phyloP scores from a whole-genome alignment of 2,797 vertebrate species.

The Lophius americanus region DNA sequence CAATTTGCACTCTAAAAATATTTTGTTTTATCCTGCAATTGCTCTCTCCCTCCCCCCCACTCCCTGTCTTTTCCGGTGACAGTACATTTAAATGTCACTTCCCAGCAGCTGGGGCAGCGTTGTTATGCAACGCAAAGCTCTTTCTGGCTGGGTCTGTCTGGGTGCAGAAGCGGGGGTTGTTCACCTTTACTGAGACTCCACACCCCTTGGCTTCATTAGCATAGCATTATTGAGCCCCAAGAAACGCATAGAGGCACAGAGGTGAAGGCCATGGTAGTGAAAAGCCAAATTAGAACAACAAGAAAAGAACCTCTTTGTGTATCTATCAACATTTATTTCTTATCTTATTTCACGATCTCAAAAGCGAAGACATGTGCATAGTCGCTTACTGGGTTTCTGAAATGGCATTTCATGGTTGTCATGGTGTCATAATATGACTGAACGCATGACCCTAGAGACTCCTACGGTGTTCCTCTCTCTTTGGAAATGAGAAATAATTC shows the following conservation, averaged over 20 bases:
- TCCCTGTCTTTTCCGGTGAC: conserved; percentile 38
- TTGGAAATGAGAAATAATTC: conserved; percentile 11
- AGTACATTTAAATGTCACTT: conserved; percentile 75
- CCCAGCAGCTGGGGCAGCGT: conserved; percentile 58
- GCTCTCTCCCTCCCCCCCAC: conserved; percentile 31
- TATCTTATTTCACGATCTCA: conserved; percentile 25
- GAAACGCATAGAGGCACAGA: background rate
- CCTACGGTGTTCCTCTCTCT: background rate
- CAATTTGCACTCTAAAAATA: conserved; percentile 13
- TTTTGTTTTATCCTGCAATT: conserved; percentile 26
- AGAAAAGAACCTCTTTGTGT: background rate
- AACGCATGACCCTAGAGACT: conserved; percentile 18
- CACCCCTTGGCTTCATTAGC: conserved; percentile 40
- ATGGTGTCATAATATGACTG: conserved; percentile 53
- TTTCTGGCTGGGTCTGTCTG: conserved; percentile 17
- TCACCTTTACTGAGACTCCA: conserved; percentile 41
- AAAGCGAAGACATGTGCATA: conserved; percentile 1
- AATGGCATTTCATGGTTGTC: conserved; percentile 50
- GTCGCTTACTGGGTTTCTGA: conserved; percentile 46
- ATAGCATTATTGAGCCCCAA: conserved; percentile 41
- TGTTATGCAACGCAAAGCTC: conserved; percentile 62
- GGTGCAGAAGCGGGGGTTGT: background rate
- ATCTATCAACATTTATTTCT: background rate
- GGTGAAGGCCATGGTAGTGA: background rate
- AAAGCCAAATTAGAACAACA: background rate